These are phyloP conservation scores for Leptosomus discolor DNA, from an alignment of 2,113 vertebrate genomes.

Conservation along the genomic window DNA sequence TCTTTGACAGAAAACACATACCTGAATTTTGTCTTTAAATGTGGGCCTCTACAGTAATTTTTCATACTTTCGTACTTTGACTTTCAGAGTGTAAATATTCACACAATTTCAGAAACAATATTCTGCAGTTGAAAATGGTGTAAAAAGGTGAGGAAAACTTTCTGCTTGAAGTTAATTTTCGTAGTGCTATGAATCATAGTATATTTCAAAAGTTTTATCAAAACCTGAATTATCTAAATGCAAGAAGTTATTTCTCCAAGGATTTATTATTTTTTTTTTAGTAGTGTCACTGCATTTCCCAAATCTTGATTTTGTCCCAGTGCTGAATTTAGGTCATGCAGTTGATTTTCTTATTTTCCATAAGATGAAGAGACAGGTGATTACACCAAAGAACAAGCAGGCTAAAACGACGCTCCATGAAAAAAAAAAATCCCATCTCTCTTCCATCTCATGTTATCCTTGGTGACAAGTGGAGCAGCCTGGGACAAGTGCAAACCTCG, in stretches of 20 bases:
- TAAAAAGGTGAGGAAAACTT: not conserved
- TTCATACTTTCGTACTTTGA: not conserved
- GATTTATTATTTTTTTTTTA: not conserved
- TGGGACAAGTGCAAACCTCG: not conserved
- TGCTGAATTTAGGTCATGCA: not conserved
- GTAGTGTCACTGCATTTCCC: not conserved
- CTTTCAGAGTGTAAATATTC: not conserved
- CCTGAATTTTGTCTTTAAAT: not conserved
- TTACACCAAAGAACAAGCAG: not conserved
- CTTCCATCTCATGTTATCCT: not conserved
- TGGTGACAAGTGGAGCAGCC: not conserved
- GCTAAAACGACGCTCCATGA: not conserved
- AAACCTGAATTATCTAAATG: not conserved
- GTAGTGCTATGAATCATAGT: not conserved
- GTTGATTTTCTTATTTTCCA: not conserved
- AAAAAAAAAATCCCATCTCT: not conserved
- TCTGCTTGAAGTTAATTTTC: not conserved
- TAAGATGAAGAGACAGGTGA: not conserved
- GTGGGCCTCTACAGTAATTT: not conserved
- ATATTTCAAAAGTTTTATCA: not conserved
- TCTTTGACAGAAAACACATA: not conserved
- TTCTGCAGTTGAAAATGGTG: not conserved
- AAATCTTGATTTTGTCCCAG: not conserved
- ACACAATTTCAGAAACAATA: not conserved
- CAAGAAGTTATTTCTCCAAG: not conserved